Conservation (phyloP, 2,888 invertebrate genomes). For the Mythimna impura region DNA sequence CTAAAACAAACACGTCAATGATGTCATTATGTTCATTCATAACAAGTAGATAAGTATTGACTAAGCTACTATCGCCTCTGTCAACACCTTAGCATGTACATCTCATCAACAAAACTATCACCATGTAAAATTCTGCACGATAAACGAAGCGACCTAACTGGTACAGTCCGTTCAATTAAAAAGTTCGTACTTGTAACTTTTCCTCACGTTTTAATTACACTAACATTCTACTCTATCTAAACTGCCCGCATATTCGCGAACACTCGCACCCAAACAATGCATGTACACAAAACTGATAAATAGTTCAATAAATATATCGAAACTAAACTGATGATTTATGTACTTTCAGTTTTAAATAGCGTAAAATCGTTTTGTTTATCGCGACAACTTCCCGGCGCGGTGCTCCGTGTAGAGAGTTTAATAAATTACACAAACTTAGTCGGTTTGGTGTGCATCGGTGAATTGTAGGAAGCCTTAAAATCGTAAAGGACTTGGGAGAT, state of each 20-base stretch:
- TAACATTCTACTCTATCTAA: slow-evolving; percentile 1
- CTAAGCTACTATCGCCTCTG: not conserved
- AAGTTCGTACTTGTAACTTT: not conserved
- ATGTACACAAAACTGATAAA: slow-evolving; percentile 28
- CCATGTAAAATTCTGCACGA: not conserved
- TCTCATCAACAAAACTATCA: no score
- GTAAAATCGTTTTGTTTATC: slow-evolving; percentile 48
- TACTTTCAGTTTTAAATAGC: slow-evolving; percentile 56
- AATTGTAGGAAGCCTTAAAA: slow-evolving; percentile 39
- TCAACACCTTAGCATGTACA: not conserved
- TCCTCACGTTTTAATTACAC: not conserved
- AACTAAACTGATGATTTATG: slow-evolving; percentile 44
- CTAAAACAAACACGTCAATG: no score
- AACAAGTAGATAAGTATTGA: not conserved
- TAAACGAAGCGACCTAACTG: not conserved
- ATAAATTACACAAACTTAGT: slow-evolving; percentile 58
- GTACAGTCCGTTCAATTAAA: not conserved
- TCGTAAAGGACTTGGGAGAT: not conserved
- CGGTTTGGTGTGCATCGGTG: slow-evolving; percentile 47
- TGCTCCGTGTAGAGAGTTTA: slow-evolving; percentile 38
- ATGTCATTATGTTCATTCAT: not conserved
- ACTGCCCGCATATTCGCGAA: not conserved
- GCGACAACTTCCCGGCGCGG: slow-evolving; percentile 20
- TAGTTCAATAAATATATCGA: slow-evolving; percentile 15
- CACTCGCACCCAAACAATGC: slow-evolving; percentile 10